These are phyloP conservation scores for Trichoplax adhaerens DNA, from an alignment of 37 sponge, comb jelly and placozoan species.

Conservation along the genomic window DNA sequence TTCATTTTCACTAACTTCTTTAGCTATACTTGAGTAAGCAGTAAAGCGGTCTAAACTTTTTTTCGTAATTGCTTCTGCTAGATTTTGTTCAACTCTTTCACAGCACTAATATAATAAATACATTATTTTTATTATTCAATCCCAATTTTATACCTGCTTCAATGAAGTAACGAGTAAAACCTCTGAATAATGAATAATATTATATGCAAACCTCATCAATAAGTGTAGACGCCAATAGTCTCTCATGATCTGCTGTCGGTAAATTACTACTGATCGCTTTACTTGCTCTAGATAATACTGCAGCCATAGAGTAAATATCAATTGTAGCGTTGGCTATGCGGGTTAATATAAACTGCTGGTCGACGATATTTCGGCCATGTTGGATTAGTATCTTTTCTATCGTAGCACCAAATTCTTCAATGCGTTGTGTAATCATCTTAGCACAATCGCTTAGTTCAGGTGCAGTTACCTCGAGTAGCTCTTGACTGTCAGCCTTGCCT, in stretches of 20 bases:
- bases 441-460: constrained; percentile 23
- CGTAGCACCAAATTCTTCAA: constrained; percentile 57
- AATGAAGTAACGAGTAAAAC: too few species aligned
- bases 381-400: constrained; percentile 45
- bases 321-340: constrained; percentile 81
- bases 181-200: too few species aligned
- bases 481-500: constrained; percentile 25
- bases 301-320: constrained; percentile 84
- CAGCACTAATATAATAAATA: too few species aligned
- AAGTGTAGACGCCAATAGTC: constrained; percentile 22
- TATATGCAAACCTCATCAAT: too few species aligned
- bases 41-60: too few species aligned
- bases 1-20: too few species aligned
- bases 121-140: too few species aligned
- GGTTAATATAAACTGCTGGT: constrained; percentile 76
- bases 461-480: constrained; percentile 23
- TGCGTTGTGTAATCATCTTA: constrained; percentile 33
- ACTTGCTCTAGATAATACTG: constrained; percentile 36
- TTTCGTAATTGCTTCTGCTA: too few species aligned
- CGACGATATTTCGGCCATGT: constrained; percentile 67
- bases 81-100: too few species aligned
- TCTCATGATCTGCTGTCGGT: constrained; percentile 38
- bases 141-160: too few species aligned
- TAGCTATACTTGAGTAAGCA: too few species aligned
- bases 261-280: constrained; percentile 22